These are phyloP conservation scores for Nothocercus nigrocapillus DNA, from an alignment of 2,113 vertebrate genomes.

Conservation along the genomic window DNA sequence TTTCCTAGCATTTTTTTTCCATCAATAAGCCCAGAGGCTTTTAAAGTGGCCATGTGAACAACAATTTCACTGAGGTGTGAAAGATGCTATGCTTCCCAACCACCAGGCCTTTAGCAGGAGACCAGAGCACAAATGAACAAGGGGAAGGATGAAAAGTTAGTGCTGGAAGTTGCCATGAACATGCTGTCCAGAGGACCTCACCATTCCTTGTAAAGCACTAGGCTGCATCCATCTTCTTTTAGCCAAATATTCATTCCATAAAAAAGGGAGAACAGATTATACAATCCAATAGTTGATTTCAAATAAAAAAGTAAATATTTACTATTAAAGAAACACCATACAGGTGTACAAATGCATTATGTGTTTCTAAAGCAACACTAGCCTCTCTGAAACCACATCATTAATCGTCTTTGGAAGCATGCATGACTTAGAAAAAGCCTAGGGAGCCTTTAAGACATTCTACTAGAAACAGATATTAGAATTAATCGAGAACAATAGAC, in stretches of 20 bases:
- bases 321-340: not conserved
- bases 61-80: slow-evolving; percentile 7
- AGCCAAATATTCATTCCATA: not conserved
- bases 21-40: not conserved
- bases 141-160: not conserved
- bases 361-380: not conserved
- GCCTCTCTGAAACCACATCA: not conserved
- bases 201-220: not conserved
- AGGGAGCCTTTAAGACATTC: not conserved
- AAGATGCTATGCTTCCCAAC: not conserved
- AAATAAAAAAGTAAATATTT: not conserved
- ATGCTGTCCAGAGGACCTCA: not conserved
- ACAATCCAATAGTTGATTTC: not conserved
- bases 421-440: not conserved
- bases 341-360: not conserved
- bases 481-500: not conserved
- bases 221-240: not conserved
- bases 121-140: not conserved
- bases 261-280: not conserved
- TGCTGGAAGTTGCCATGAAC: not conserved
- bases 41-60: slow-evolving; percentile 29
- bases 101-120: not conserved
- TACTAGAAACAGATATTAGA: not conserved
- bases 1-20: slow-evolving; percentile 44
- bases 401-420: not conserved